Percentiles rank a stretch among this genome's conserved stretches.
These are phyloP conservation scores for Pygocentrus nattereri DNA, from an alignment of 2,797 vertebrate species.

Conservation along the genomic window DNA sequence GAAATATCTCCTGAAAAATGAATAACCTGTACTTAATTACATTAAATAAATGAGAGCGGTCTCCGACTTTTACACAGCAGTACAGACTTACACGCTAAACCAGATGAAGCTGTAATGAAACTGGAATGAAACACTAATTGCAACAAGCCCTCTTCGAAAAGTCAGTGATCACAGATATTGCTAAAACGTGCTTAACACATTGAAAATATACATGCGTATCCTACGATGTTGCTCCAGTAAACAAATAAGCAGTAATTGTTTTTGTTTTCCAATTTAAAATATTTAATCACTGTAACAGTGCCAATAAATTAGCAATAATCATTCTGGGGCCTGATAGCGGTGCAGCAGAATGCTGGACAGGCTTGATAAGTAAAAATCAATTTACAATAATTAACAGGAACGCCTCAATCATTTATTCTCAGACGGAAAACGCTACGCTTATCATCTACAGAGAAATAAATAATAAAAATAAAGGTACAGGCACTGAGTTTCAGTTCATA, in stretches of 20 bases:
- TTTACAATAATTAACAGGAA: slow-evolving; percentile 63
- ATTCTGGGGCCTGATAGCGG: slow-evolving; percentile 51
- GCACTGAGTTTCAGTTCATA: not conserved
- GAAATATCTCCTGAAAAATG: too few relatives aligned
- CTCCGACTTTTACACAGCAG: too few relatives aligned
- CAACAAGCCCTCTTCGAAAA: slow-evolving; percentile 17
- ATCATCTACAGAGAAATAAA: slow-evolving; percentile 24
- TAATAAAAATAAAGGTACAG: not conserved
- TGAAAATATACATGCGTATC: slow-evolving; percentile 29
- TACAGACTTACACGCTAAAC: not conserved
- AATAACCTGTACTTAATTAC: too few relatives aligned
- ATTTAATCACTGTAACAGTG: slow-evolving; percentile 59
- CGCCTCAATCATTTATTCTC: slow-evolving; percentile 52
- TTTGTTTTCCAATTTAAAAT: slow-evolving; percentile 49
- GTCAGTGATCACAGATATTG: slow-evolving; percentile 38
- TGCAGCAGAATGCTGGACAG: slow-evolving; percentile 56
- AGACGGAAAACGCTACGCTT: slow-evolving; percentile 20
- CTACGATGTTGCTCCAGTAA: slow-evolving; percentile 31
- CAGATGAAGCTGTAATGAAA: slow-evolving; percentile 28
- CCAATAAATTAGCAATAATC: slow-evolving; percentile 53
- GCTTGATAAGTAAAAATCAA: slow-evolving; percentile 67
- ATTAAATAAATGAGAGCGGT: too few relatives aligned
- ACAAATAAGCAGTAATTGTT: slow-evolving; percentile 49
- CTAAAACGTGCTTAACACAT: slow-evolving; percentile 22
- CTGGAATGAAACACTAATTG: slow-evolving; percentile 6